phyloP scores from a whole-genome alignment of 2,113 vertebrate species.

The Capreolus pygargus region DNA sequence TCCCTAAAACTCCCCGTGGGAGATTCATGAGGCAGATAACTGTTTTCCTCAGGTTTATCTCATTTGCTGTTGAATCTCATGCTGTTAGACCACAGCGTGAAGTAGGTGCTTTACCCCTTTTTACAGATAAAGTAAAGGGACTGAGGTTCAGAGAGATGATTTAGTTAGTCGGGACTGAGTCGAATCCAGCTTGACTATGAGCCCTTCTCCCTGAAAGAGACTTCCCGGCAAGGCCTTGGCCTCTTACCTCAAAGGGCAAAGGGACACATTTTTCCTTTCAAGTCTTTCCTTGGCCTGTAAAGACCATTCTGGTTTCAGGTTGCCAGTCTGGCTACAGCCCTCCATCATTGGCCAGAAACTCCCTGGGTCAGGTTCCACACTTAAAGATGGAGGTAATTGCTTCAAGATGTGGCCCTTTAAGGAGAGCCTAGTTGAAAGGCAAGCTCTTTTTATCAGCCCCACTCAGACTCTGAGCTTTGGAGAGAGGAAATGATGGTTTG shows the following conservation, averaged over 20 bases:
- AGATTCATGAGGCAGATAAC: neutral
- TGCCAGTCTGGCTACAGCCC: slow-evolving; percentile 71
- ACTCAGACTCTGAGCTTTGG: slow-evolving; percentile 51
- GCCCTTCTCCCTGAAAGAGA: neutral
- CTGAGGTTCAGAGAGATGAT: neutral
- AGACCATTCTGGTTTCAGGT: slow-evolving; percentile 73
- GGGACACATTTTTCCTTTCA: slow-evolving; percentile 75
- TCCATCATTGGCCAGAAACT: slow-evolving; percentile 80
- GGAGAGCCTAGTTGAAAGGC: slow-evolving; percentile 70
- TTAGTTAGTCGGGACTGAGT: neutral
- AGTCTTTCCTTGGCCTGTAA: slow-evolving; percentile 68
- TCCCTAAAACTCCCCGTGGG: neutral
- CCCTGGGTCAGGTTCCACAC: slow-evolving; percentile 79
- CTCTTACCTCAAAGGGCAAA: slow-evolving; percentile 73
- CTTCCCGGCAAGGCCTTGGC: slow-evolving; percentile 42
- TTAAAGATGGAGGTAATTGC: slow-evolving; percentile 81
- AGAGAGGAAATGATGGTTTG: slow-evolving; percentile 45
- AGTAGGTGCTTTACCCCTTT: neutral
- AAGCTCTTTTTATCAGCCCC: slow-evolving; percentile 77
- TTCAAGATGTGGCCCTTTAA: slow-evolving; percentile 81
- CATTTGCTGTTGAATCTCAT: neutral
- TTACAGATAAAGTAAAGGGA: neutral
- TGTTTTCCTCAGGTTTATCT: neutral
- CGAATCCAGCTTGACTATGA: neutral
- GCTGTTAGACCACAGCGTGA: neutral